Evolutionary conservation across 2,113 vertebrate species (phyloP).

Genomic region (Aix galericulata): DNA sequence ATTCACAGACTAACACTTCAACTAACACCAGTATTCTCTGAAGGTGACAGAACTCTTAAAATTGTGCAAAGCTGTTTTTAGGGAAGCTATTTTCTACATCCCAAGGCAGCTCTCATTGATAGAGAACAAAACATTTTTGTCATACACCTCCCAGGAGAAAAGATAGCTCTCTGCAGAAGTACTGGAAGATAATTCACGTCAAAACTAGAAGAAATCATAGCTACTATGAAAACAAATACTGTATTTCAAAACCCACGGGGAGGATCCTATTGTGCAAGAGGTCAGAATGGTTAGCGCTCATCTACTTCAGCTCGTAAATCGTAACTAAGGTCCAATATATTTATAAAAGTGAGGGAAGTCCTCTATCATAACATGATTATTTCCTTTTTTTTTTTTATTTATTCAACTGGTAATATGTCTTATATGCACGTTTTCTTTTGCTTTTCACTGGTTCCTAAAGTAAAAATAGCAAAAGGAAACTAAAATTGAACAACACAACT

Average conservation of each 20-base stretch:
- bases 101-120: background rate
- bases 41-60: background rate
- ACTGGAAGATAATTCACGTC: background rate
- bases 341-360: background rate
- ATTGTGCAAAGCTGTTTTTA: background rate
- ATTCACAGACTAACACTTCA: background rate
- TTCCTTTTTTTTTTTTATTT: background rate
- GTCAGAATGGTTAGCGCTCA: background rate
- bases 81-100: background rate
- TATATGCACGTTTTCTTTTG: background rate
- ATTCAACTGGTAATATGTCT: background rate
- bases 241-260: slow-evolving; percentile 54
- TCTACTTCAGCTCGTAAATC: background rate
- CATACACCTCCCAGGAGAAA: background rate
- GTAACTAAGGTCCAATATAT: background rate
- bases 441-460: background rate
- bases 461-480: background rate
- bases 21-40: too few species aligned
- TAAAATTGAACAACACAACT: background rate
- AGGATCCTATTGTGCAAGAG: slow-evolving; percentile 32
- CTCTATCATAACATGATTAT: background rate
- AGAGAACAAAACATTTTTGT: slow-evolving; percentile 44
- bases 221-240: slow-evolving; percentile 63
- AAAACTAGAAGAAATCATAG: slow-evolving; percentile 36
- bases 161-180: background rate